Evolutionary conservation across 2,113 vertebrate species (phyloP), one percentile per base, ranked within the genome.

Genomic region (Anarhynchus alexandrinus): DNA sequence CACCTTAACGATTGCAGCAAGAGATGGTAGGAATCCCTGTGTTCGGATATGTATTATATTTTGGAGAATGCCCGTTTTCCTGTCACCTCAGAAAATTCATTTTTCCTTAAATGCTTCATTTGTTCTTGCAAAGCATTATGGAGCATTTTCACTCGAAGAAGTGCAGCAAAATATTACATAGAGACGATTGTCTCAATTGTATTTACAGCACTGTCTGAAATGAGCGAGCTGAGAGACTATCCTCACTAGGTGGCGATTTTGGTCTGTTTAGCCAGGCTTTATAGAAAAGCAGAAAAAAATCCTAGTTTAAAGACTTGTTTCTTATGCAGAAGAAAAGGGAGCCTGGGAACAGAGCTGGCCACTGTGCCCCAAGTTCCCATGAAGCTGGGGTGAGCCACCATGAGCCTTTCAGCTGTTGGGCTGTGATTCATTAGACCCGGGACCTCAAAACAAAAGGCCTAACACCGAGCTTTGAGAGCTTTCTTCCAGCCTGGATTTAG

Each of bases 231-330:
- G 81, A 65, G 65, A 45, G 22, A 4, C 21, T 49, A 1, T 34
- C 36, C 49, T 96, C 97, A 95, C 96, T 97, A 98, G 98, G 69
- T 96, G 98, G 81, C 93, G 61, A 74, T 86, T 83, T 57, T 32
- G 90, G 69, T 66, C 96, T 67, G 25, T 65, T 80, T 23, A 76
- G 55, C 23, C 57, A 79, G n/a, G 16, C 9, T 85, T 74, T 43
- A 23, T 6, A n/a, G 69, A 61, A 2, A 10, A 88, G 34, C 38
- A 65, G 26, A 10, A 32, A 45, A 17, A 14, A 2, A 4, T 6
- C 23, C n/a, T 38, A 4, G 12, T 69, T 82, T n/a, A 69, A 73
- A 62, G 20, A 27, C n/a, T 9, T 11, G 7, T n/a, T 85, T 67
- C 38, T 73, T 52, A 17, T 9, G 4, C 22, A 30, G 36, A 66